Evolutionary conservation across 2,888 invertebrate species (phyloP).

Genomic region (Cactoblastis cactorum): DNA sequence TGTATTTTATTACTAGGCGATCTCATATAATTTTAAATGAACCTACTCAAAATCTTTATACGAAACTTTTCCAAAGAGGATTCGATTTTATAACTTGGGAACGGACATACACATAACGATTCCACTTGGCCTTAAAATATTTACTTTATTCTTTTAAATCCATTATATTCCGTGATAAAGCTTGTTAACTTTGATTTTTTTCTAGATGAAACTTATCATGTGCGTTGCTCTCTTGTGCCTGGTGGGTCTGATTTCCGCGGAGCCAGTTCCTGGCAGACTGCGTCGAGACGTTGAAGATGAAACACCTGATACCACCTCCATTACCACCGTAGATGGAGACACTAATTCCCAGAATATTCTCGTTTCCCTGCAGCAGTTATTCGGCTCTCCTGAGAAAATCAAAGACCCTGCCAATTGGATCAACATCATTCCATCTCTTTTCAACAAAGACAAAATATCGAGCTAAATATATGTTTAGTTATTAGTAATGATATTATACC

Average conservation of each 20-base stretch:
- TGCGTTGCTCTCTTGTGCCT: neutral
- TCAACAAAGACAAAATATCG: neutral
- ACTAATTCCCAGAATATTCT: neutral
- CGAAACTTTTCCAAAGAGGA: too few species aligned
- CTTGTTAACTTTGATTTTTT: neutral
- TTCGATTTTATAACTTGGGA: too few species aligned
- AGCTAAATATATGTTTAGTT: neutral
- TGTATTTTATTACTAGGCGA: too few species aligned
- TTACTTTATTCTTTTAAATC: too few species aligned
- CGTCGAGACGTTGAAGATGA: neutral
- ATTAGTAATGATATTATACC: too few species aligned
- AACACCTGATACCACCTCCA: neutral
- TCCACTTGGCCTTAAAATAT: too few species aligned
- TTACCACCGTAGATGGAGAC: neutral
- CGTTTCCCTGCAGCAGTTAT: neutral
- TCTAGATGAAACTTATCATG: neutral
- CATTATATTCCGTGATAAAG: too few species aligned
- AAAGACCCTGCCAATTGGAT: neutral
- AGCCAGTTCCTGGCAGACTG: neutral
- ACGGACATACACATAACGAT: too few species aligned
- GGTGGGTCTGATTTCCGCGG: neutral
- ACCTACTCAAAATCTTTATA: too few species aligned
- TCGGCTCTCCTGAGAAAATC: neutral
- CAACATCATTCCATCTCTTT: neutral
- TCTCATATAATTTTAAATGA: too few species aligned